A percentile compares a stretch with the other conserved stretches of the same genome.
Conservation (phyloP, 2,797 vertebrate species). For the Ctenopoma kingsleyae region DNA sequence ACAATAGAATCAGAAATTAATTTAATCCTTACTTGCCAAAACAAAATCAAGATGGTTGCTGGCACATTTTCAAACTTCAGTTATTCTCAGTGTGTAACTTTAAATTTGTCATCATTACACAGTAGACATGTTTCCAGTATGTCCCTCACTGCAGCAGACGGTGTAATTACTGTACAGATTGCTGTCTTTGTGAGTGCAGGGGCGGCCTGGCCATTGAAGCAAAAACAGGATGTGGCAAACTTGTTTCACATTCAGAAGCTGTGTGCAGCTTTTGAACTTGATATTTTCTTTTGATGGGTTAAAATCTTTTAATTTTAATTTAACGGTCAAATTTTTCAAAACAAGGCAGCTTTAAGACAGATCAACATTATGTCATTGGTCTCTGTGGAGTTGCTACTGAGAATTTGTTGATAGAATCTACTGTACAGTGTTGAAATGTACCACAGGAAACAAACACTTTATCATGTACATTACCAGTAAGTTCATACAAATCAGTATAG, state of each 20-base stretch:
- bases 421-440: neutral
- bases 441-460: neutral
- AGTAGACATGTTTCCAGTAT: neutral
- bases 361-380: neutral
- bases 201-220: neutral
- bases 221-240: slow-evolving; percentile 78
- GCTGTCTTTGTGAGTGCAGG: neutral
- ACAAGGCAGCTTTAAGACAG: too few species aligned
- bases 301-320: neutral
- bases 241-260: slow-evolving; percentile 9
- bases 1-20: neutral
- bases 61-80: neutral
- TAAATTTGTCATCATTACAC: too few species aligned
- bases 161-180: slow-evolving; percentile 11
- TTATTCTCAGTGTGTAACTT: neutral
- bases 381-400: neutral
- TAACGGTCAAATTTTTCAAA: too few species aligned
- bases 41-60: neutral
- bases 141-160: neutral
- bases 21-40: neutral
- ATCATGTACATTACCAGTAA: neutral
- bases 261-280: slow-evolving; percentile 2
- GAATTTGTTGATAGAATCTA: too few species aligned
- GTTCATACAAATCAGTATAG: neutral
- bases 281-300: neutral